Evolutionary conservation across 1,140 invertebrate species (phyloP).

Genomic region (Odontomachus brunneus): DNA sequence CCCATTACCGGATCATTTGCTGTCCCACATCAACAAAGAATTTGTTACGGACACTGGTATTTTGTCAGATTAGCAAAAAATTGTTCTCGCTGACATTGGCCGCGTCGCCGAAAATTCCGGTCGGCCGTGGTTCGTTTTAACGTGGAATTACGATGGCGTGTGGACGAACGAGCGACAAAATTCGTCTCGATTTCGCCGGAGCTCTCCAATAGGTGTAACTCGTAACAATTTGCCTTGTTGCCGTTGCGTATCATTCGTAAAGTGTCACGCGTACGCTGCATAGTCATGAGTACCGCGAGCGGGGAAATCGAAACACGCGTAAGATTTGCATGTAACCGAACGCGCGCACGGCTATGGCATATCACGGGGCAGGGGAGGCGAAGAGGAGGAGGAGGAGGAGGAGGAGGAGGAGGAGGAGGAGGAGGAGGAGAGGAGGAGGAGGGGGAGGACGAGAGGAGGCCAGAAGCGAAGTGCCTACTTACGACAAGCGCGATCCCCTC

Average conservation of each 20-base stretch:
- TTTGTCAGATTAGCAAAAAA: too few relatives aligned
- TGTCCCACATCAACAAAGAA: too few relatives aligned
- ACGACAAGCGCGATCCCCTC: slow-evolving; percentile 72
- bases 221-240: slow-evolving; percentile 12
- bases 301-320: slow-evolving; percentile 12
- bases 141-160: neutral
- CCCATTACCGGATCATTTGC: too few relatives aligned
- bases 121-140: neutral
- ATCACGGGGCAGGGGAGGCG: too few relatives aligned
- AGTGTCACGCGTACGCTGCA: neutral
- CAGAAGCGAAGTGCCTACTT: slow-evolving; percentile 67
- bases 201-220: neutral
- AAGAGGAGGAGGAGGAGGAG: too few relatives aligned
- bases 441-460: neutral
- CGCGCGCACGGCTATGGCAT: too few relatives aligned
- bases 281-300: neutral
- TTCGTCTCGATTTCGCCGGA: neutral
- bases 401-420: too few relatives aligned
- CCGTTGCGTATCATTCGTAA: slow-evolving; percentile 6
- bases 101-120: too few relatives aligned
- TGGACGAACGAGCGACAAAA: neutral
- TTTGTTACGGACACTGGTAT: too few relatives aligned
- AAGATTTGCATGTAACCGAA: neutral
- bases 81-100: too few relatives aligned
- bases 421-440: too few relatives aligned